Percentiles rank a stretch among this genome's conserved stretches.
Evolutionary conservation across 2,888 invertebrate species (phyloP).

Genomic region (Melinaea menophilus): DNA sequence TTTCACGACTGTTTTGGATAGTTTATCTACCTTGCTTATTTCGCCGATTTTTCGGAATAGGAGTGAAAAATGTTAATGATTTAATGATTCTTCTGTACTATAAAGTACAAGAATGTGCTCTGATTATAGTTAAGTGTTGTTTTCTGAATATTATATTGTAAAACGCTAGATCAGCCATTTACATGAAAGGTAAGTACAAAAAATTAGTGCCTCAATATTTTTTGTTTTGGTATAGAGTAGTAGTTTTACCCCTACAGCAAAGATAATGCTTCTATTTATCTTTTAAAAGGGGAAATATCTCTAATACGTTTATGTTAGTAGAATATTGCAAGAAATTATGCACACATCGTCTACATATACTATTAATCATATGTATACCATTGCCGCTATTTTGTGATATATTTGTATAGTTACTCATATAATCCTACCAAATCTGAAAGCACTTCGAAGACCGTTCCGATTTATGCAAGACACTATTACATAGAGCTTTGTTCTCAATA

Average conservation of each 20-base stretch:
- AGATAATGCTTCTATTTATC: conserved; percentile 23
- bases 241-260: conserved; percentile 43
- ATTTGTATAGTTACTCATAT: conserved; percentile 53
- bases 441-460: conserved; percentile 53
- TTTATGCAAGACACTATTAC: conserved; percentile 38
- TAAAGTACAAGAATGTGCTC: conserved; percentile 57
- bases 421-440: conserved; percentile 57
- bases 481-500: conserved; percentile 10
- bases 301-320: conserved; percentile 39
- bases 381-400: conserved; percentile 71
- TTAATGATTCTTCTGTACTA: conserved; percentile 48
- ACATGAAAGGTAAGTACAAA: conserved; percentile 78
- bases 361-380: conserved; percentile 58
- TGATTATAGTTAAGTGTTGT: conserved; percentile 50
- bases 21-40: conserved; percentile 72
- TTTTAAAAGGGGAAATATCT: conserved; percentile 22
- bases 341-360: conserved; percentile 48
- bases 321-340: conserved; percentile 41
- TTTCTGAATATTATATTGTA: conserved; percentile 43
- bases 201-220: conserved; percentile 69
- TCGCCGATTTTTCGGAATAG: conserved; percentile 71
- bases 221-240: conserved; percentile 51
- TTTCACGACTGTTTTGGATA: conserved; percentile 78
- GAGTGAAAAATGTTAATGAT: conserved; percentile 61
- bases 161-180: conserved; percentile 72